Evolutionary conservation across 2,888 invertebrate species (phyloP).

Genomic region (Chaetogeoica ovagalla): DNA sequence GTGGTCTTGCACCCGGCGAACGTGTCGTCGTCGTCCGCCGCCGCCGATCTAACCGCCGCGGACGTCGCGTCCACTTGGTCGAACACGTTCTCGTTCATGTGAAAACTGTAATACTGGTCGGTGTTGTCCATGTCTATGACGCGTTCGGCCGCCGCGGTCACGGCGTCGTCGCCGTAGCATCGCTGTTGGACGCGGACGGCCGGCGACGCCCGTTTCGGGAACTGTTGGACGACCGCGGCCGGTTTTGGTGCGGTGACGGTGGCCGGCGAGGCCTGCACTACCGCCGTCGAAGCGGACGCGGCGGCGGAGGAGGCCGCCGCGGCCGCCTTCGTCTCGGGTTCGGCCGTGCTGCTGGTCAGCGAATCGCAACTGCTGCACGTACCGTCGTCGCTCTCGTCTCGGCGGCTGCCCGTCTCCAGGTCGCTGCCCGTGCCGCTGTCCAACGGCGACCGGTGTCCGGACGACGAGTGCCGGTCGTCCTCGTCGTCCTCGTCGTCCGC

Average conservation of each 20-base stretch:
- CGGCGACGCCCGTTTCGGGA: constrained; percentile 14
- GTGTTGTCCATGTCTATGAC: constrained; percentile 66
- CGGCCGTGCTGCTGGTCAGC: constrained; percentile 71
- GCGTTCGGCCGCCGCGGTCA: constrained; percentile 62
- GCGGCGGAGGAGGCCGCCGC: constrained; percentile 55
- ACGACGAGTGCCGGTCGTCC: constrained; percentile 58
- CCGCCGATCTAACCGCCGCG: not conserved
- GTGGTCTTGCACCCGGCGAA: constrained; percentile 73
- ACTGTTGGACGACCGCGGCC: not conserved
- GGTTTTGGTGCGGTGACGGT: no score
- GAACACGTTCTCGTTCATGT: constrained; percentile 73
- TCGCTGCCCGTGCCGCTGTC: constrained; percentile 87
- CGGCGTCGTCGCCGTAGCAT: constrained; percentile 66
- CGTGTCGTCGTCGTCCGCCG: constrained; percentile 61
- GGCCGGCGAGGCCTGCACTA: not conserved
- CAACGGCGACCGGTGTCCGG: constrained; percentile 79
- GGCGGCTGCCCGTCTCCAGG: constrained; percentile 66
- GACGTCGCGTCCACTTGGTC: constrained; percentile 58
- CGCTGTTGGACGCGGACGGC: constrained; percentile 64
- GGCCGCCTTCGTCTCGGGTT: constrained; percentile 39
- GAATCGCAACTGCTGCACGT: constrained; percentile 84
- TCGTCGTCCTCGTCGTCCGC: constrained; percentile 50
- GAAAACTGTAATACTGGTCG: constrained; percentile 81
- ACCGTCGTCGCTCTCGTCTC: constrained; percentile 69
- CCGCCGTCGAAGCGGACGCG: constrained; percentile 59